Base-by-base conservation (phyloP, 2,797 vertebrate genomes). In the Anas acuta region DNA sequence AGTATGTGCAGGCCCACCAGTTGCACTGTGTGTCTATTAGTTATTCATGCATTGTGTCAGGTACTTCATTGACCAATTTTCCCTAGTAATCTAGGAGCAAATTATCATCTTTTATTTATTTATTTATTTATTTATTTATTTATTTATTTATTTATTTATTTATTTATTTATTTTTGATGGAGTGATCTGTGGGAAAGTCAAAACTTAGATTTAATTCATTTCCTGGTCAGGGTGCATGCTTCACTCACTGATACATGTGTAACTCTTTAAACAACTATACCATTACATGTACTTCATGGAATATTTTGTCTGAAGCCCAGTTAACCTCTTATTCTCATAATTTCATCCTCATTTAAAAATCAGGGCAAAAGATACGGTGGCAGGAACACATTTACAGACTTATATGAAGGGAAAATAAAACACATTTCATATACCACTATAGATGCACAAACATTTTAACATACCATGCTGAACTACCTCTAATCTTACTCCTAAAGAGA, bases 11-110 rank as follows among this genome's bases (percentile, higher is more conserved):
- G 15, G 17, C n/a, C 19, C 65, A 62, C 61, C 69, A 6, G 2
- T 28, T 69, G 39, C 54, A 13, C 37, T 22, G 26, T 43, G 61
- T 13, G 4, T 84, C 53, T 62, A 5, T 30, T 32, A 54, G 15
- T 18, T 65, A 25, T 21, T 14, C 0, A 0, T 83, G n/a, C 62
- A 43, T 30, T 17, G 11, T 26, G 28, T 33, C 58, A 17, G 49
- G 21, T 8, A 9, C 26, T 70, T 62, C 18, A 25, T 28, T 26
- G 23, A 35, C 16, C 7, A 4, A 19, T 58, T 69, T 51, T 30
- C 9, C 18, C 9, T 49, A 9, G 11, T n/a, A 54, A 71, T 30
- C 16, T 18, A 53, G 20, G 28, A 72, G 37, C 8, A 86, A 89
- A 78, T 78, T 13, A 16, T 58, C 1, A 0, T 69, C 10, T 25